Conservation (phyloP, 2,797 vertebrate genomes). For the Fringilla coelebs region DNA sequence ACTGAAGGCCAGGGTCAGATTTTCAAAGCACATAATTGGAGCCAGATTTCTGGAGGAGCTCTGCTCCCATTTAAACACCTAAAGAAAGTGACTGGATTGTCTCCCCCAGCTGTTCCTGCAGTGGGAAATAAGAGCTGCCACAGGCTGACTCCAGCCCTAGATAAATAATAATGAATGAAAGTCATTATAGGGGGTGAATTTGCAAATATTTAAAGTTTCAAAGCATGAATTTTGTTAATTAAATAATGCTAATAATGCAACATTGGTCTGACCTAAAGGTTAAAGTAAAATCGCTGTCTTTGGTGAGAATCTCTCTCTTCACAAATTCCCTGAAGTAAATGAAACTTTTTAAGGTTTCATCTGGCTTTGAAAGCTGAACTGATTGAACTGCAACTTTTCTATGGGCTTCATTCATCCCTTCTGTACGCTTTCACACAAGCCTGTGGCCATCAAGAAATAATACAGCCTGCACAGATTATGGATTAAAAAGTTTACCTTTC, state of each 20-base stretch:
- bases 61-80: slow-evolving; percentile 40
- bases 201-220: slow-evolving; percentile 63
- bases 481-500: not conserved
- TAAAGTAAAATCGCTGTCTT: not conserved
- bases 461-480: not conserved
- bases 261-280: slow-evolving; percentile 35
- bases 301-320: slow-evolving; percentile 39
- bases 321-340: slow-evolving; percentile 33
- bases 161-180: slow-evolving; percentile 64
- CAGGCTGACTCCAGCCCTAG: not conserved
- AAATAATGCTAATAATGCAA: slow-evolving; percentile 47
- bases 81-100: slow-evolving; percentile 25
- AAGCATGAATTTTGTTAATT: slow-evolving; percentile 52
- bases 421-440: not conserved
- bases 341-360: slow-evolving; percentile 7
- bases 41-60: slow-evolving; percentile 43
- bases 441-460: not conserved
- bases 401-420: not conserved
- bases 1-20: not conserved
- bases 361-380: slow-evolving; percentile 28
- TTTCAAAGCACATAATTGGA: slow-evolving; percentile 52
- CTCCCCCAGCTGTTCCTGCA: not conserved
- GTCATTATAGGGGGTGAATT: slow-evolving; percentile 42
- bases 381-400: slow-evolving; percentile 11
- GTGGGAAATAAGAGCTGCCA: slow-evolving; percentile 18